Evolutionary conservation across 2,113 vertebrate species (phyloP).

Genomic region (Vimba vimba): DNA sequence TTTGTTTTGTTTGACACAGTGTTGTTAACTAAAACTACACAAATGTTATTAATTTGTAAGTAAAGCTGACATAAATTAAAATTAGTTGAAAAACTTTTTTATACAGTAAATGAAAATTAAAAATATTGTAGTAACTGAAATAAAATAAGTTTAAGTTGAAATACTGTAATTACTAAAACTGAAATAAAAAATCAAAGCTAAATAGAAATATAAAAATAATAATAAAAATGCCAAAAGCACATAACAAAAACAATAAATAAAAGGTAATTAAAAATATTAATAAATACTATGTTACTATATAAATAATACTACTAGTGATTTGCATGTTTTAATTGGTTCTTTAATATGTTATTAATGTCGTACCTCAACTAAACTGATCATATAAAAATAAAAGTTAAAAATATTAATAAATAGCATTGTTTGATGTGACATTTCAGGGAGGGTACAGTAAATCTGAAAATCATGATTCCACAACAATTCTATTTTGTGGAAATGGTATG

Average conservation of each 20-base stretch:
- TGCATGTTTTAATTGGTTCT: background rate
- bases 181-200: background rate
- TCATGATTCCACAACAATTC: background rate
- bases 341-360: background rate
- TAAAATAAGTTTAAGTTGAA: background rate
- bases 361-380: no score
- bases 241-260: background rate
- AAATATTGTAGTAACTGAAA: no score
- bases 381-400: no score
- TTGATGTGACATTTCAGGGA: background rate
- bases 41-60: no score
- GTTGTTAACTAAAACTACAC: no score
- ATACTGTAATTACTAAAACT: background rate
- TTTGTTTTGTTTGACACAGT: no score
- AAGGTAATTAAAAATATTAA: background rate
- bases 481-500: background rate
- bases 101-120: no score
- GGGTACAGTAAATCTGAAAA: background rate
- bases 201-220: background rate
- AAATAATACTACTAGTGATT: no score
- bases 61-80: no score
- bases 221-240: background rate
- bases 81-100: no score
- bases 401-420: background rate
- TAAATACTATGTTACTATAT: no score